These are phyloP conservation scores for Bradypodion pumilum DNA, from an alignment of 2,797 vertebrate genomes.

Conservation along the genomic window DNA sequence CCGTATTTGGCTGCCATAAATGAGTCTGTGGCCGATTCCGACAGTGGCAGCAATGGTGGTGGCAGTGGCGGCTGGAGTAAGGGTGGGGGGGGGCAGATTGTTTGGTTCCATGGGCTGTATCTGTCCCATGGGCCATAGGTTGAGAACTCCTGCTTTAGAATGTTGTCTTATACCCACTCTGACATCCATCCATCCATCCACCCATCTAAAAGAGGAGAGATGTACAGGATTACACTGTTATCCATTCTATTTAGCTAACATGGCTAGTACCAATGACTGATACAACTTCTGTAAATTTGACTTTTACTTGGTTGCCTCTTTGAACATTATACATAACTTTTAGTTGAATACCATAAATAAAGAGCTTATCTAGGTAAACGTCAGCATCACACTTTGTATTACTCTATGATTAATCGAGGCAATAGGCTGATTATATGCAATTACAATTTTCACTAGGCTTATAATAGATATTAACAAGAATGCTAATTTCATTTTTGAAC, in stretches of 20 bases:
- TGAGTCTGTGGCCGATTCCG: too few species aligned
- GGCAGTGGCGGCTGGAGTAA: too few species aligned
- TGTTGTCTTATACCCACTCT: neutral
- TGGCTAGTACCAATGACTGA: neutral
- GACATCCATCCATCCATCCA: neutral
- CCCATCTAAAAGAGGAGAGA: neutral
- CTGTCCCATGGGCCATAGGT: too few species aligned
- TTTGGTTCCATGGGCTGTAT: too few species aligned
- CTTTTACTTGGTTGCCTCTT: neutral
- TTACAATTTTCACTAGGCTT: too few species aligned
- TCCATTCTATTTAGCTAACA: neutral
- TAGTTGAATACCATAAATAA: conserved; percentile 5
- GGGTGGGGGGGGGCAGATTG: too few species aligned
- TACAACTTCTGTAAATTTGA: neutral
- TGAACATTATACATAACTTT: conserved; percentile 25
- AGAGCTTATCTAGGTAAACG: neutral
- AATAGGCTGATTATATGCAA: too few species aligned
- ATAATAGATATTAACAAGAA: too few species aligned
- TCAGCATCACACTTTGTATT: neutral
- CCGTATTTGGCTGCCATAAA: too few species aligned
- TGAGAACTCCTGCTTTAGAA: too few species aligned
- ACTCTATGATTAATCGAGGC: neutral
- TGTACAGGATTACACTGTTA: neutral
- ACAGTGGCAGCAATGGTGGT: too few species aligned
- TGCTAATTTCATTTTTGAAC: too few species aligned